Base-by-base conservation (phyloP, 1,140 invertebrate genomes). In the Dermatophagoides farinae region DNA sequence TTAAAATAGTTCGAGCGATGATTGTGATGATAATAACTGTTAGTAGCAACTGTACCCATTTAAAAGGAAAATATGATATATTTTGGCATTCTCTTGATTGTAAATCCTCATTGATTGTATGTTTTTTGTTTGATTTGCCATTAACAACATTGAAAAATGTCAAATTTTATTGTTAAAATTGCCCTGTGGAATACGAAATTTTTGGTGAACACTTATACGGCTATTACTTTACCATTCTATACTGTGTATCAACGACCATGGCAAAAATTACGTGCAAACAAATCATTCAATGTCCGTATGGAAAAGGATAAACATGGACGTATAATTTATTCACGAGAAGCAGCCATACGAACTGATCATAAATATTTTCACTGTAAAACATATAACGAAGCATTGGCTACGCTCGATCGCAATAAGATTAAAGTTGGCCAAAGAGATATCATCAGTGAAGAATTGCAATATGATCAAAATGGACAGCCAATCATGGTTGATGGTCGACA, bases 401-500 rank as follows among this genome's bases (percentile, higher is more conserved):
- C 88, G 23, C 6, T 11, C 2, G 49, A 39, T 72, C 74, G 75
- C 0, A 75, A 80, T 12, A 82, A 82, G 66, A 77, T 74, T 39
- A 91, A 87, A 68, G 75, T 97, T 38, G 93, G 93, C 16, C 92
- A 88, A 0, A 76, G 95, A 49, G 79, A 91, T 66, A 82, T 97
- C 54, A 74, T 96, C 9, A 81, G 82, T 54, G 90, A 95, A 70
- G 88, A 93, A 69, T 88, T 97, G 68, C 92, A 97, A 71, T 70
- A 81, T 0, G 93, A 95, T 72, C 80, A 84, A 0, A 92, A 31
- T 20, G 57, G 57, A 12, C 20, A 58, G 25, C 23, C 44, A 18
- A 50, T 60, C 44, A 47, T 20, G 31, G 31, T 60, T 52, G 58
- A 60, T 40, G 61, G 53, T 10, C 63, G 62, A 40, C 25, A 6